Evolutionary conservation across 2,797 vertebrate species (phyloP).

Genomic region (Mus caroli): DNA sequence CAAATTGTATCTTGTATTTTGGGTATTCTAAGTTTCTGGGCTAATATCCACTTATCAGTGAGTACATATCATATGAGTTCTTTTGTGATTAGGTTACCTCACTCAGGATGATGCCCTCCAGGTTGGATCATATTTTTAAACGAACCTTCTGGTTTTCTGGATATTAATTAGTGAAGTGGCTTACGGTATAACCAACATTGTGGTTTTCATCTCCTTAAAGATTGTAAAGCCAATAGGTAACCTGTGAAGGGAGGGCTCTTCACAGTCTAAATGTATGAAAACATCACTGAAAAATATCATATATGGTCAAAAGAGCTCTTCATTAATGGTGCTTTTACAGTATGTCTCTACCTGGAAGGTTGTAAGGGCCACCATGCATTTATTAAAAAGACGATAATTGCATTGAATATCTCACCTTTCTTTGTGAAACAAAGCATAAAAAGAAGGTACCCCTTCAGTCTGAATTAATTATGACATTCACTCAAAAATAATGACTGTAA

Average conservation of each 20-base stretch:
- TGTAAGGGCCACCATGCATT: conserved; percentile 43
- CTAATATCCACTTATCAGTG: too few species aligned
- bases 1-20: too few species aligned
- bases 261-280: conserved; percentile 26
- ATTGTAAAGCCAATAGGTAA: conserved; percentile 22
- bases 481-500: conserved; percentile 62
- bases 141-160: conserved; percentile 9
- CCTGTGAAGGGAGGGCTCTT: background rate
- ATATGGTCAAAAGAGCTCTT: conserved; percentile 9
- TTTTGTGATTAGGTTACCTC: too few species aligned
- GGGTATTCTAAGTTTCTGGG: too few species aligned
- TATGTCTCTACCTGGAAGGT: conserved; percentile 32
- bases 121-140: conserved; percentile 25
- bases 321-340: background rate
- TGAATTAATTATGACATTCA: conserved; percentile 72
- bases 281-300: background rate
- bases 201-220: conserved; percentile 51
- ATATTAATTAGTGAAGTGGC: conserved; percentile 42
- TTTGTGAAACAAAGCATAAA: conserved; percentile 51
- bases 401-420: background rate
- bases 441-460: conserved; percentile 40
- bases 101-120: too few species aligned
- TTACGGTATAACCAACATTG: conserved; percentile 39
- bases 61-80: too few species aligned
- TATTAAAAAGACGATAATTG: conserved; percentile 66